Conservation (phyloP, 2,113 vertebrate genomes). For the Poecilia latipinna region DNA sequence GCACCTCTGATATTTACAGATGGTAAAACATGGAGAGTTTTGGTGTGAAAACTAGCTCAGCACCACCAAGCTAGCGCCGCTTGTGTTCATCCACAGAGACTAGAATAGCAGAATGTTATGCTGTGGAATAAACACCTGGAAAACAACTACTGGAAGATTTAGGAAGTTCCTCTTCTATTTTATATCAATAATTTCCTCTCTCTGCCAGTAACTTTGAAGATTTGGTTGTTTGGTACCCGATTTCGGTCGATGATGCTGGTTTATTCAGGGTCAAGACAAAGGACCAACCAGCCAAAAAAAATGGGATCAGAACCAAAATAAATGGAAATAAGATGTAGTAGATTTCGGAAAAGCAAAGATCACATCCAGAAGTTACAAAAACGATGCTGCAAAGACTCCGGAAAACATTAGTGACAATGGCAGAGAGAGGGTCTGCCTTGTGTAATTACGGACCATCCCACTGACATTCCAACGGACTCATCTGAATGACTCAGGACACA, state of each 20-base stretch:
- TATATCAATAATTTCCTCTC: too few relatives aligned
- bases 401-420: background rate
- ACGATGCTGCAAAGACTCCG: background rate
- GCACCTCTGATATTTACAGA: too few relatives aligned
- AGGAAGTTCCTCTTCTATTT: too few relatives aligned
- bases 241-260: background rate
- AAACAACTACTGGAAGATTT: too few relatives aligned
- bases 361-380: background rate
- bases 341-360: background rate
- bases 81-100: too few relatives aligned
- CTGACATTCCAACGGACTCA: constrained; percentile 43
- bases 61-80: too few relatives aligned
- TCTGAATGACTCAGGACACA: constrained; percentile 59
- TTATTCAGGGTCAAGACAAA: background rate
- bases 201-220: too few relatives aligned
- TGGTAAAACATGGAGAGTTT: background rate
- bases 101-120: too few relatives aligned
- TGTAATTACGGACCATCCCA: constrained; percentile 44
- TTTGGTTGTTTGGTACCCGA: too few relatives aligned
- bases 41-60: constrained; percentile 11
- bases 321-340: background rate
- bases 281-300: background rate
- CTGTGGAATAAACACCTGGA: too few relatives aligned
- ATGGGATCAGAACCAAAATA: background rate
- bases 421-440: constrained; percentile 12